Base-by-base conservation (phyloP, 1,140 invertebrate species). In the Eurosta solidaginis region DNA sequence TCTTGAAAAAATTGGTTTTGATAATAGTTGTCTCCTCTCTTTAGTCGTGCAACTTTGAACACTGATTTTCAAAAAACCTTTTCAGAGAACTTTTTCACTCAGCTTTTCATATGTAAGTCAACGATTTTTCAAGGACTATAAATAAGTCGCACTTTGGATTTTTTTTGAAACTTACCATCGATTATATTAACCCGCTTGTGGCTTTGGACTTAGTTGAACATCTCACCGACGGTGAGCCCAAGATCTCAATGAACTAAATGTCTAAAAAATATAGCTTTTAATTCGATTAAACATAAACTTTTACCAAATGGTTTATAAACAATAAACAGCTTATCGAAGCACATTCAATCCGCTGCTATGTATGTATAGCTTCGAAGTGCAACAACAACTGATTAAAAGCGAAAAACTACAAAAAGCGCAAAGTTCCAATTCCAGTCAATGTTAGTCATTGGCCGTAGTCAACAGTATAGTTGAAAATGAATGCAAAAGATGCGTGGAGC, bases 341-440 rank as follows among this genome's bases (percentile, higher is more conserved):
- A 17, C 73, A 29, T 27, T 74, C 45, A 74, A 47, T 68, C 59
- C 59, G 59, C 59, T 22, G 59, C 17, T 14, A n/a, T 40, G 59
- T 14, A n/a, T 40, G 59, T 40, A 68, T 42, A 68, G 2, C 59
- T 68, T 14, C 33, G n/a, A 17, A 20, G 33, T 40, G 52, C 76
- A 68, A 63, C 54, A 76, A 40, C 76, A 68, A 77, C 54, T 47
- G 45, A 77, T 22, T 63, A 40, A 68, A 68, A 7, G 33, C 44
- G 33, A 25, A 52, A 76, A 77, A 68, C 33, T 25, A 25, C 12
- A 36, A 77, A 77, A 27, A 33, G 42, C 36, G 7, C 14, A 7
- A 14, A 68, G 33, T 40, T n/a, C 59, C 59, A 68, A 17, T 10
- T n/a, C 33, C 59, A 22, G 59, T 9, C 14, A 3, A 2, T 14